phyloP scores from a whole-genome alignment of 2,113 vertebrate genomes.

The Holacanthus passer region DNA sequence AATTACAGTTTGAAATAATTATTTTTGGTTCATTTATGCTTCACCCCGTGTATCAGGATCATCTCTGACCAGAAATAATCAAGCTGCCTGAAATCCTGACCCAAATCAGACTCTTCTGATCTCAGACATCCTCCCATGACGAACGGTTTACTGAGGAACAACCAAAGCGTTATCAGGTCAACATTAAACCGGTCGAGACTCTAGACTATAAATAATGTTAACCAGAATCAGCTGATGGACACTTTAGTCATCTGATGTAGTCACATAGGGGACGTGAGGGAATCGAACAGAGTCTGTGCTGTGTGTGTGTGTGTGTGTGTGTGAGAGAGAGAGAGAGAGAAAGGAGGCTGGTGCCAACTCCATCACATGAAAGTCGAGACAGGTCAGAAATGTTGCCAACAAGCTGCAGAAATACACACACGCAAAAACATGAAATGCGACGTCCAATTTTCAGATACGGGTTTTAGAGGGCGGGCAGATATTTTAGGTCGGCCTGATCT shows the following conservation, averaged over 20 bases:
- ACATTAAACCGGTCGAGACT: slow-evolving; percentile 12
- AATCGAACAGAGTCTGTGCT: slow-evolving; percentile 15
- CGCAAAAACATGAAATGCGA: neutral
- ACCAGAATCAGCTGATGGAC: slow-evolving; percentile 60
- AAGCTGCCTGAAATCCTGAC: slow-evolving; percentile 28
- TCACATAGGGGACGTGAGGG: neutral
- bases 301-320: neutral
- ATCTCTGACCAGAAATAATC: slow-evolving; percentile 30
- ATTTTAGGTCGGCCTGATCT: neutral
- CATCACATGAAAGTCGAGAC: slow-evolving; percentile 35
- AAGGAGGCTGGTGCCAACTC: slow-evolving; percentile 7
- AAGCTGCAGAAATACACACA: slow-evolving; percentile 23
- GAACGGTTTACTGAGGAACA: slow-evolving; percentile 28
- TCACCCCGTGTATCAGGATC: neutral
- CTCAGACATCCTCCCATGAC: slow-evolving; percentile 17
- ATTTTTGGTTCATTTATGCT: neutral
- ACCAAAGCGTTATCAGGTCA: slow-evolving; percentile 35
- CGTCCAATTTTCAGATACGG: neutral
- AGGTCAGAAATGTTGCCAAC: slow-evolving; percentile 23
- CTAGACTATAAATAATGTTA: slow-evolving; percentile 20
- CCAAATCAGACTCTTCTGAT: slow-evolving; percentile 44
- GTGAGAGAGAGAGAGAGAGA: too few relatives aligned
- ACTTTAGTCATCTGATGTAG: slow-evolving; percentile 56
- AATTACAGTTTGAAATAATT: neutral
- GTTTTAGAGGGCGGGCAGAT: neutral